Conservation (phyloP, 23 tunicate genomes). For the Corella eumyota region DNA sequence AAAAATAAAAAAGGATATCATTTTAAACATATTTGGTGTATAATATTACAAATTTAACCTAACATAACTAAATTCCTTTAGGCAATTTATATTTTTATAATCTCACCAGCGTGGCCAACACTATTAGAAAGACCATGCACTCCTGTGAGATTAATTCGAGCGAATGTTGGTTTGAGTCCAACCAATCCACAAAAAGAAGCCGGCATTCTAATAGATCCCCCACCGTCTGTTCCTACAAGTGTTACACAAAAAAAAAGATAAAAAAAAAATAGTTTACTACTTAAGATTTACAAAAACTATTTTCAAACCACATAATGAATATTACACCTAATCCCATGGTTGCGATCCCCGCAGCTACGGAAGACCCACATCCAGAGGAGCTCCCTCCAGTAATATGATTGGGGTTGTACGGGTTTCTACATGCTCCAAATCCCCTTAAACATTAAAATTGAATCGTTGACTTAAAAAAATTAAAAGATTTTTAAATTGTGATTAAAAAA, state of each 20-base stretch:
- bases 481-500: too few relatives aligned
- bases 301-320: neutral
- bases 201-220: slow-evolving; percentile 75
- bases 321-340: slow-evolving; percentile 6
- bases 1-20: too few relatives aligned
- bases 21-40: too few relatives aligned
- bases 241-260: neutral
- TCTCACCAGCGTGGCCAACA: slow-evolving; percentile 39
- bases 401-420: slow-evolving; percentile 43
- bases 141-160: slow-evolving; percentile 11
- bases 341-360: slow-evolving; percentile 61
- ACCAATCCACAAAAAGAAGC: slow-evolving; percentile 55
- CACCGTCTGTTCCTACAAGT: slow-evolving; percentile 58
- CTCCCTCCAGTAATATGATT: slow-evolving; percentile 68
- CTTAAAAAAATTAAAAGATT: neutral
- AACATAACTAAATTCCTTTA: too few relatives aligned
- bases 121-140: slow-evolving; percentile 12
- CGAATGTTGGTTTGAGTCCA: slow-evolving; percentile 79
- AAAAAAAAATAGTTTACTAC: neutral
- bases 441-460: neutral
- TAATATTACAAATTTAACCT: too few relatives aligned
- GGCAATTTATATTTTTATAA: too few relatives aligned
- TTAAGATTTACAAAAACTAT: too few relatives aligned
- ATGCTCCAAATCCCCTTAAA: slow-evolving; percentile 47
- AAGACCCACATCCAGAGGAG: slow-evolving; percentile 75